Conservation (phyloP, 2,113 vertebrate genomes). For the Sigmodon hispidus region DNA sequence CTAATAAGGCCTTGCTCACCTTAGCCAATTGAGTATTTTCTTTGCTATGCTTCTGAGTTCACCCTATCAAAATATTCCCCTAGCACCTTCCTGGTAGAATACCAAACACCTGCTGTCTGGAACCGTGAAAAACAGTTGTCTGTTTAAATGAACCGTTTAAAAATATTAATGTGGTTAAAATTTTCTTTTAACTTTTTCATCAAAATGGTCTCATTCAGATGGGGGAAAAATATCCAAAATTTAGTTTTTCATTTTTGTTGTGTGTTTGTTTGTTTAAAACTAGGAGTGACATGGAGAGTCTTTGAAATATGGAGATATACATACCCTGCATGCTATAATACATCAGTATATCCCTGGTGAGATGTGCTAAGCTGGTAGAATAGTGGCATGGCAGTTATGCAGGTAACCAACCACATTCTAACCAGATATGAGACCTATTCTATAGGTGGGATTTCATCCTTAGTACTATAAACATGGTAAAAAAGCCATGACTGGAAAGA, state of each 20-base stretch:
- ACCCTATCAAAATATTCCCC: neutral
- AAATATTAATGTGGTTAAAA: neutral
- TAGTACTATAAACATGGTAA: neutral
- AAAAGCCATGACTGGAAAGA: no score
- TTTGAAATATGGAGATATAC: slow-evolving; percentile 11
- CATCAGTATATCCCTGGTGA: neutral
- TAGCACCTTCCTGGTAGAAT: neutral
- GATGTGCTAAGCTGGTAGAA: neutral
- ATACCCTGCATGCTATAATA: neutral
- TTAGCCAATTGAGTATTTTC: neutral
- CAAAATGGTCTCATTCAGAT: neutral
- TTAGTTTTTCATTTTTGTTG: neutral
- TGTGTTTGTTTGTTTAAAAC: neutral
- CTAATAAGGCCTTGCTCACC: neutral
- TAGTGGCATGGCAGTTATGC: neutral
- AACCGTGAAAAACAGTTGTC: neutral
- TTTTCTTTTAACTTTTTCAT: slow-evolving; percentile 18
- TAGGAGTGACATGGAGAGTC: neutral
- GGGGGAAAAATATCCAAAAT: neutral
- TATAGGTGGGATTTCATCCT: no score
- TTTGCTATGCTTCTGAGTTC: neutral
- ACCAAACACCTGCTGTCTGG: neutral
- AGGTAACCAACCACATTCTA: neutral
- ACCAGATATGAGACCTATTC: neutral
- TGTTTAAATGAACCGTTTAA: neutral